phyloP scores from a whole-genome alignment of 2,888 invertebrate genomes.

The Cremastinae sp. region DNA sequence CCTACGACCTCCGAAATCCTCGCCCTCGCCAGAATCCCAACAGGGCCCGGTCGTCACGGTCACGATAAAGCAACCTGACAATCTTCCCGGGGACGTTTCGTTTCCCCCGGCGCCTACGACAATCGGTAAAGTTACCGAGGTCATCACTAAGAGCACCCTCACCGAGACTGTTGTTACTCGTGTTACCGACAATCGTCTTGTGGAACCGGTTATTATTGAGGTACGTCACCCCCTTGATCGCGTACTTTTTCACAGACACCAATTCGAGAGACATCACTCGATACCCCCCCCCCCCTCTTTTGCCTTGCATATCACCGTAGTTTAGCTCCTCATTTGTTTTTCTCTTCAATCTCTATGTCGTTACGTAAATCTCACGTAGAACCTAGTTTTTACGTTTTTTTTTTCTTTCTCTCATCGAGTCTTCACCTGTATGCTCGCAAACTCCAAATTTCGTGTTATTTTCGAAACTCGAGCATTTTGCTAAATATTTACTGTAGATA shows the following conservation, averaged over 20 bases:
- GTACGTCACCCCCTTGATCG: conserved; percentile 82
- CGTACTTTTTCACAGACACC: conserved; percentile 27
- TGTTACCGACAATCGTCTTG: conserved; percentile 95
- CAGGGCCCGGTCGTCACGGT: conserved; percentile 87
- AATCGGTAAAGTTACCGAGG: conserved; percentile 94
- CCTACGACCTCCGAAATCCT: conserved; percentile 83
- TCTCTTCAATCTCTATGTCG: conserved; percentile 17
- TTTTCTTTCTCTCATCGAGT: conserved; percentile 19
- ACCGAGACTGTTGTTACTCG: conserved; percentile 97
- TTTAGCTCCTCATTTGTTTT: conserved; percentile 11
- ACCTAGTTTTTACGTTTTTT: neutral
- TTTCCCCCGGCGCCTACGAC: conserved; percentile 92
- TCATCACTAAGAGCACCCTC: conserved; percentile 97
- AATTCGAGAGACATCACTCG: neutral
- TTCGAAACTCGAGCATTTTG: neutral
- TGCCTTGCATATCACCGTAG: neutral
- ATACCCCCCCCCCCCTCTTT: neutral
- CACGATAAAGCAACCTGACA: conserved; percentile 89
- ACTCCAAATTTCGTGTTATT: too few species aligned
- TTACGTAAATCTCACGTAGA: neutral
- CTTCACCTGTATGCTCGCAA: conserved; percentile 22
- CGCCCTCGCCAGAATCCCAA: conserved; percentile 79
- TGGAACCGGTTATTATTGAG: conserved; percentile 93
- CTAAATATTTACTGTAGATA: neutral
- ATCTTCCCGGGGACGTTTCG: conserved; percentile 85